Conservation (phyloP, 2,797 vertebrate species). For the Eleutherodactylus coqui region DNA sequence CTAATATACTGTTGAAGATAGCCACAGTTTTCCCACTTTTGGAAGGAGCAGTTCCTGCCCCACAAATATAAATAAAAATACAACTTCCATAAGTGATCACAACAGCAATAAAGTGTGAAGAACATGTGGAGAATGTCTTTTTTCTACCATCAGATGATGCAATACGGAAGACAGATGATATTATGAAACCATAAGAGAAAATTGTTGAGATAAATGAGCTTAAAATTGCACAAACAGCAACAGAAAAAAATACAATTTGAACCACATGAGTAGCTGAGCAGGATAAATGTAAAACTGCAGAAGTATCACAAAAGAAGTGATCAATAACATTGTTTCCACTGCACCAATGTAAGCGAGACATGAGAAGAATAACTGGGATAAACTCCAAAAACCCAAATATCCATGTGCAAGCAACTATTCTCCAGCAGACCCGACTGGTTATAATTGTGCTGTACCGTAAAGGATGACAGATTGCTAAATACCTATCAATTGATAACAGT, state of each 20-base stretch:
- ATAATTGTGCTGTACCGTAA: conserved; percentile 23
- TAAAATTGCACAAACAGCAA: conserved; percentile 10
- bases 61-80: conserved; percentile 26
- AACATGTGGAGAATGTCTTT: conserved; percentile 31
- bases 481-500: conserved; percentile 35
- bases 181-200: conserved; percentile 10
- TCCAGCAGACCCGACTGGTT: conserved; percentile 19
- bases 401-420: neutral
- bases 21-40: neutral
- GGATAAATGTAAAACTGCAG: conserved; percentile 65
- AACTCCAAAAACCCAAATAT: conserved; percentile 28
- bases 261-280: conserved; percentile 60
- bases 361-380: conserved; percentile 14
- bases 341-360: conserved; percentile 64
- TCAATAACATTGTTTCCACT: conserved; percentile 64
- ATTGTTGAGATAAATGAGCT: neutral
- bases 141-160: neutral
- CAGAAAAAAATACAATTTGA: neutral
- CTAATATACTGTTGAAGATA: conserved; percentile 36
- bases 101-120: conserved; percentile 38
- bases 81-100: conserved; percentile 25
- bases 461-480: conserved; percentile 45
- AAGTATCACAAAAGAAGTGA: conserved; percentile 68
- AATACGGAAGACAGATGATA: neutral
- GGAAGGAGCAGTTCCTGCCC: neutral